Evolutionary conservation across 1,140 invertebrate species (phyloP), one percentile per base, ranked within the genome.

Genomic region (Bombus huntii): DNA sequence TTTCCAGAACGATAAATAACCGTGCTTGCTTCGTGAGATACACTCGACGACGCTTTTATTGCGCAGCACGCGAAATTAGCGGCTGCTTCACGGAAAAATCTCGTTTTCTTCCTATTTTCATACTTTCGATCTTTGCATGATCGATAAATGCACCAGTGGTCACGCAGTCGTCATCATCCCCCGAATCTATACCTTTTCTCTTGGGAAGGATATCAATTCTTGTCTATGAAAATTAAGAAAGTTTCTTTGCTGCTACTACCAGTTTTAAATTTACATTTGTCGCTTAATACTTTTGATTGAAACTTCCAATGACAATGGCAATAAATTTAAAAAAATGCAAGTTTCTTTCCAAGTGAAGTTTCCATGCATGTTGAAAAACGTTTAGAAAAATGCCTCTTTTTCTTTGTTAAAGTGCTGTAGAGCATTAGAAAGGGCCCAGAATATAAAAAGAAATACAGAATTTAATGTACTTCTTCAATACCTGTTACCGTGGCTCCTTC

Each of bases 1-100:
- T 89, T 91, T 90, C 76, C 87, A 83, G 78, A 88, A 89, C 89
- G 87, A 90, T 90, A 90, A 91, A 91, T 89, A 91, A 89, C 86
- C 70, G 83, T 85, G 80, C 44, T 80, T 80, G 62, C 31, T 68
- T 66, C 78, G 70, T 3, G 83, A 73, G 83, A 84, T 87, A 79
- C 76, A 87, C 73, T 80, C 68, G 76, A 85, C 71, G 86, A 87
- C 70, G 77, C 71, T 72, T 85, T 85, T 85, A 85, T 73, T 73
- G 83, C 76, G 74, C 71, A 81, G 88, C 83, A 81, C 34, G 42
- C 65, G 77, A 81, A 81, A 85, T 85, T 85, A 81, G 84, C 71
- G 47, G 79, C 74, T 57, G 71, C 39, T 42, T 71, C 42, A 31
- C 39, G 65, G 74, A 85, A 78, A 73, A 86, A 85, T 84, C 66